These are phyloP conservation scores for Heterohyrax brucei DNA, from an alignment of 2,797 vertebrate genomes.

Conservation along the genomic window DNA sequence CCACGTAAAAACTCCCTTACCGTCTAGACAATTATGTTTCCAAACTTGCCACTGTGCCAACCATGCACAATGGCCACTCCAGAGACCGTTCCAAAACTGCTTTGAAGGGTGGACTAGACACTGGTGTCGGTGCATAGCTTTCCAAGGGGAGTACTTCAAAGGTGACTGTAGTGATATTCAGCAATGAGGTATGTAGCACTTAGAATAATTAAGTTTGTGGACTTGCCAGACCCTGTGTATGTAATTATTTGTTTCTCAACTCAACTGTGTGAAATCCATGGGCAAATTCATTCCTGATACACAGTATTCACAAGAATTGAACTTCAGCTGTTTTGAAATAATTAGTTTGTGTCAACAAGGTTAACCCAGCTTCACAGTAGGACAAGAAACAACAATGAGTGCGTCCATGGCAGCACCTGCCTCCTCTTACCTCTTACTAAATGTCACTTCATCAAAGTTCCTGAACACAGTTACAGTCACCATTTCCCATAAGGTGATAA, in stretches of 20 bases:
- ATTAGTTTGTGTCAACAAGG: conserved; percentile 27
- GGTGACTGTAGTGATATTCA: too few relatives aligned
- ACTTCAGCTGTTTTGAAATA: conserved; percentile 54
- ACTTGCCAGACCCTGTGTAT: neutral
- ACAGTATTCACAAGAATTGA: conserved; percentile 12
- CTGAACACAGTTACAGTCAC: neutral
- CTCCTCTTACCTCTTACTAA: neutral
- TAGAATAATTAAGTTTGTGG: too few relatives aligned
- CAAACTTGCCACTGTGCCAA: too few relatives aligned
- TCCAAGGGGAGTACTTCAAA: too few relatives aligned
- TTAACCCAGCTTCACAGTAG: neutral
- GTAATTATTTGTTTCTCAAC: conserved; percentile 59
- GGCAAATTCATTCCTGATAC: conserved; percentile 46
- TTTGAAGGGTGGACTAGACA: too few relatives aligned
- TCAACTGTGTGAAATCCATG: conserved; percentile 46
- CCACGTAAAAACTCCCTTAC: too few relatives aligned
- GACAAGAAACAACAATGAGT: conserved; percentile 41
- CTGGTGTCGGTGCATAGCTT: too few relatives aligned
- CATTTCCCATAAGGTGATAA: neutral
- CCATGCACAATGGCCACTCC: too few relatives aligned
- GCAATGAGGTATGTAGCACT: too few relatives aligned
- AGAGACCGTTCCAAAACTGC: too few relatives aligned
- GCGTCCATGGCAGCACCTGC: neutral
- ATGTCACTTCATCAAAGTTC: conserved; percentile 3
- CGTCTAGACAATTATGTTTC: too few relatives aligned